A percentile compares a stretch with the other conserved stretches of the same genome.
Conservation (phyloP, 2,113 vertebrate genomes). For the Etia nguti region DNA sequence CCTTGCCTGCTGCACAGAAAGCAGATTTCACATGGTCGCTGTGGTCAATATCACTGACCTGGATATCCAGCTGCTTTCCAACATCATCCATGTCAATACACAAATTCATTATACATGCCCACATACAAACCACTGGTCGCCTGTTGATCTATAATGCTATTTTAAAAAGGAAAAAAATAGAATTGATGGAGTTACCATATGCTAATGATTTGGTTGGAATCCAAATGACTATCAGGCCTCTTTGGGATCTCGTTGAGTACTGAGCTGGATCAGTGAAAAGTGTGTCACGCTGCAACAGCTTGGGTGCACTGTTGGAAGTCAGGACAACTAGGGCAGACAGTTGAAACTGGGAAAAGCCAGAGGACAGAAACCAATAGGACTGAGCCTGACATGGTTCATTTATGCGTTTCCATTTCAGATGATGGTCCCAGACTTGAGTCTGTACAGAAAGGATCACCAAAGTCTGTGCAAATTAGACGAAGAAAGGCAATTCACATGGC, state of each 20-base stretch:
- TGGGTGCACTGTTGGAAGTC: neutral
- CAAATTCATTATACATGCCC: constrained; percentile 57
- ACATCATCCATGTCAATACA: constrained; percentile 54
- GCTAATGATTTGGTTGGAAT: constrained; percentile 26
- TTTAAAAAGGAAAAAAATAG: constrained; percentile 24
- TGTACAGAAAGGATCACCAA: constrained; percentile 57
- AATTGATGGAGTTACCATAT: constrained; percentile 25
- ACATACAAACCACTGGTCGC: constrained; percentile 12
- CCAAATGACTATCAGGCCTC: constrained; percentile 4
- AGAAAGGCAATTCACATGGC: constrained; percentile 23
- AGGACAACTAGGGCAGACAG: constrained; percentile 52
- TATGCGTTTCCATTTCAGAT: constrained; percentile 53
- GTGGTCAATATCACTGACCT: constrained; percentile 74
- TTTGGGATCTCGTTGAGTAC: constrained; percentile 15
- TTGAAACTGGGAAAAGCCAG: constrained; percentile 43
- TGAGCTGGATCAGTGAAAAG: constrained; percentile 30
- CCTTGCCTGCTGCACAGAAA: constrained; percentile 45
- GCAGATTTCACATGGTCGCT: constrained; percentile 50
- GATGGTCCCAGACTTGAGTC: constrained; percentile 59
- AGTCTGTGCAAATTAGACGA: neutral
- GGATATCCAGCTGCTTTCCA: constrained; percentile 58
- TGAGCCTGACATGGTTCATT: constrained; percentile 68
- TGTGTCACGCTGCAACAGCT: constrained; percentile 52
- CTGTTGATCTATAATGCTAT: constrained; percentile 43
- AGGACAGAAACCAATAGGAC: constrained; percentile 36